A percentile compares a stretch with the other conserved stretches of the same genome.
Evolutionary conservation across 2,113 vertebrate genomes (phyloP).

Genomic region (Nesoenas mayeri): DNA sequence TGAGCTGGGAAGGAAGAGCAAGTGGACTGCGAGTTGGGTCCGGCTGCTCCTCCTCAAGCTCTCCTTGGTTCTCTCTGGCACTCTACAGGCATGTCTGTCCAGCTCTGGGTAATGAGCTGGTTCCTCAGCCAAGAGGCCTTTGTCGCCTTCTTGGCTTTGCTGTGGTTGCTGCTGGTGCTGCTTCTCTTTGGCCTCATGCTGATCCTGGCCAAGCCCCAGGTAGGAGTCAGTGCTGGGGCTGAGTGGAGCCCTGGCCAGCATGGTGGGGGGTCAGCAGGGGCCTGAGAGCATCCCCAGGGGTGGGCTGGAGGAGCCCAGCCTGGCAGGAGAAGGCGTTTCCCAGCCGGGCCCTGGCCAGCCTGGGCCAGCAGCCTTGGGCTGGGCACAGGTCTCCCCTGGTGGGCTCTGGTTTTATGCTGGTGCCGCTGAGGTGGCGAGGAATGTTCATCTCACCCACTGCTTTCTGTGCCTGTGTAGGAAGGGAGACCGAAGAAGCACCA

Average conservation of each 20-base stretch:
- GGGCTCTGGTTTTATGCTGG: too few relatives aligned
- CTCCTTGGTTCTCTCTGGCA: not conserved
- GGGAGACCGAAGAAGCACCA: not conserved
- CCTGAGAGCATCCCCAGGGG: not conserved
- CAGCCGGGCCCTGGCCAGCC: not conserved
- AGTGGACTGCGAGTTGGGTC: not conserved
- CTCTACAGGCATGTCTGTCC: too few relatives aligned
- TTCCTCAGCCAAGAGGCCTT: not conserved
- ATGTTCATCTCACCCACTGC: not conserved
- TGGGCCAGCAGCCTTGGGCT: not conserved
- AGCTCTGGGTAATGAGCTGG: too few relatives aligned
- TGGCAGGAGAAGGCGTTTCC: not conserved
- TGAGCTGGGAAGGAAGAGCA: not conserved
- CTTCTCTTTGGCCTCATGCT: accelerated
- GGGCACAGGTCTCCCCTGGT: too few relatives aligned
- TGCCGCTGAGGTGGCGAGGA: not conserved
- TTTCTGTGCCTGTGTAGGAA: not conserved
- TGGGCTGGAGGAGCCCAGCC: too few relatives aligned
- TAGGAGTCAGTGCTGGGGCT: not conserved
- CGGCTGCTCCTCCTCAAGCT: not conserved
- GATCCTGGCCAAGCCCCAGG: not conserved
- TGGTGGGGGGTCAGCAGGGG: not conserved
- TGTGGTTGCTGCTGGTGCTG: not conserved
- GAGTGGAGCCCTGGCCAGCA: not conserved
- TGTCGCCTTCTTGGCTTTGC: not conserved